phyloP scores from a whole-genome alignment of 2,113 vertebrate species.

The Abramis brama region DNA sequence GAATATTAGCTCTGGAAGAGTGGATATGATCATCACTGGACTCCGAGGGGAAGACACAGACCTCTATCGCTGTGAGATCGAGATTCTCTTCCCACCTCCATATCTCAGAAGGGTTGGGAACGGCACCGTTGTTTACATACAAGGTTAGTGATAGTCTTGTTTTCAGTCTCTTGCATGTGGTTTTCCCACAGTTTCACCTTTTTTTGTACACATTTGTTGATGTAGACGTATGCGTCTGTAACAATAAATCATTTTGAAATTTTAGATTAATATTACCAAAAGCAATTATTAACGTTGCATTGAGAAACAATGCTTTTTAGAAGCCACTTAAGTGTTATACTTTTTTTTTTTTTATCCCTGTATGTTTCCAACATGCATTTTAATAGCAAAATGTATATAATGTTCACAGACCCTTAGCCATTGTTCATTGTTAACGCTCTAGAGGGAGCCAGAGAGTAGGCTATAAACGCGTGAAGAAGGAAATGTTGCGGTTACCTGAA shows the following conservation, averaged over 20 bases:
- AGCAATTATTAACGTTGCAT: background rate
- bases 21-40: constrained; percentile 66
- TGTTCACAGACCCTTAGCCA: background rate
- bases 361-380: background rate
- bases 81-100: constrained; percentile 70
- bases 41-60: constrained; percentile 69
- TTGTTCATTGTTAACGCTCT: background rate
- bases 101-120: constrained; percentile 64
- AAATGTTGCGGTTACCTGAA: constrained; percentile 26
- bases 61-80: constrained; percentile 66
- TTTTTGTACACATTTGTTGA: background rate
- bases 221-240: background rate
- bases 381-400: background rate
- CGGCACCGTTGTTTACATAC: constrained; percentile 67
- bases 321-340: background rate
- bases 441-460: constrained; percentile 46
- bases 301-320: background rate
- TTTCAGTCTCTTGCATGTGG: background rate
- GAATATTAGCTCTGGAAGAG: constrained; percentile 44
- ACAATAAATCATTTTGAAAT: background rate
- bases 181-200: background rate
- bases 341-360: background rate
- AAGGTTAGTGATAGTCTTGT: constrained; percentile 60
- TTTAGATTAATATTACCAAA: background rate
- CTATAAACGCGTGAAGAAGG: background rate